Conservation (phyloP, 2,888 invertebrate species). For the Apodemia mormo region DNA sequence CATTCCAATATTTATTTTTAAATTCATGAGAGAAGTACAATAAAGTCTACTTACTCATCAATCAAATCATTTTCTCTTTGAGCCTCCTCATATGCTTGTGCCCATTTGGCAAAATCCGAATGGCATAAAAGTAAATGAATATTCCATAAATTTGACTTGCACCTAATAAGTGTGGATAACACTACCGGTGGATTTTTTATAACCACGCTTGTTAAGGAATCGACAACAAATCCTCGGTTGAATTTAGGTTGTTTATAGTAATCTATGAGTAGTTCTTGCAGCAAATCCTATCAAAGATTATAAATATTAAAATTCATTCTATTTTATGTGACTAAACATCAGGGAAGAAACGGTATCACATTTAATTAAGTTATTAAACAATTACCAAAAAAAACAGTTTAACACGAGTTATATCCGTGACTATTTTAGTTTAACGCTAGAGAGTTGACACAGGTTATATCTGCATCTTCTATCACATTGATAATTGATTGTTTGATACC, state of each 20-base stretch:
- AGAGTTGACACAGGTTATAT: too few relatives aligned
- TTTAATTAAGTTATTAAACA: too few relatives aligned
- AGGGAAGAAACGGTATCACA: too few relatives aligned
- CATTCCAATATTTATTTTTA: not conserved
- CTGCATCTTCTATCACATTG: too few relatives aligned
- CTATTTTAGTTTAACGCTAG: too few relatives aligned
- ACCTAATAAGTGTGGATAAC: constrained; percentile 60
- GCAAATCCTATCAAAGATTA: constrained; percentile 52
- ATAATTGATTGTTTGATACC: too few relatives aligned
- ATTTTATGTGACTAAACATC: too few relatives aligned
- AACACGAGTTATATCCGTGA: too few relatives aligned
- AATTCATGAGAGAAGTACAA: not conserved
- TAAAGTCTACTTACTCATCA: constrained; percentile 52
- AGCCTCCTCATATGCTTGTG: constrained; percentile 57
- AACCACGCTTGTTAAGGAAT: constrained; percentile 60
- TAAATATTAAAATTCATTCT: not conserved
- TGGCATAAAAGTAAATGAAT: constrained; percentile 67
- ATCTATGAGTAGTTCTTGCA: constrained; percentile 59
- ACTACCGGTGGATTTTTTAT: constrained; percentile 56
- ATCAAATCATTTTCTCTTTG: constrained; percentile 54
- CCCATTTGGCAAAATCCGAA: constrained; percentile 67
- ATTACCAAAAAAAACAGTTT: too few relatives aligned
- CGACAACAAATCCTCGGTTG: constrained; percentile 63
- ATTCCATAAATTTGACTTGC: constrained; percentile 59
- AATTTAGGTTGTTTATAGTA: constrained; percentile 57